Evolutionary conservation across 2,888 invertebrate species (phyloP), one percentile per base, ranked within the genome.

Genomic region (Drosophila conformis): DNA sequence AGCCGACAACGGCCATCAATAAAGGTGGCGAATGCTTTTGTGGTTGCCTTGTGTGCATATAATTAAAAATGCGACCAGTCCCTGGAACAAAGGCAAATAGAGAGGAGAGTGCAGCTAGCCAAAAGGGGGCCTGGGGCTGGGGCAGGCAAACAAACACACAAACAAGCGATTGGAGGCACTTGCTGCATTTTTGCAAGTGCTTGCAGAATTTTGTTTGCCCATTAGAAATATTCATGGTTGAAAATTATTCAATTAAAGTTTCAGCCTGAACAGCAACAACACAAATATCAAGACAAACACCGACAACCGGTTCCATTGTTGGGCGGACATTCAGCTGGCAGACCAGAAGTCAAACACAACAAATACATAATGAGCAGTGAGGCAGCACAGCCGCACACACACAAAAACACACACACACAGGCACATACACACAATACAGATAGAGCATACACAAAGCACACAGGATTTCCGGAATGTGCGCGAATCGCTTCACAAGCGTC

Each of bases 201-300:
- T 83, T 80, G 86, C 86, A 74, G 75, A 84, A 85, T 87, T 87
- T 87, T 85, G 88, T 84, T 90, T 86, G 87, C 87, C 83, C 83
- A 88, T 86, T 86, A 90, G 89, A 90, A 88, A 90, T 89, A 89
- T 89, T 87, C 88, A 87, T 76, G 89, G 79, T 71, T 76, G 87
- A 79, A 85, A 86, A 88, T 86, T 90, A 86, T 86, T 89, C 86
- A 90, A 88, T 86, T 86, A 88, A 90, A 88, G 88, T 88, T 85
- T 79, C 67, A 81, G 53, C 35, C 53, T 25, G 59, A 56, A 38
- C 54, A 76, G 38, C 49, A 80, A 51, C 29, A 56, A 66, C 58
- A 69, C 46, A 25, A 46, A 46, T 8, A 46, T 25, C 57, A 52
- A 31, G n/a, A 58, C 49, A 38, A 35, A 29, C 62, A 58, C 46